Percentiles rank a stretch among this genome's conserved stretches.
phyloP scores from a whole-genome alignment of 2,888 invertebrate genomes.

The Nymphalis c-album region DNA sequence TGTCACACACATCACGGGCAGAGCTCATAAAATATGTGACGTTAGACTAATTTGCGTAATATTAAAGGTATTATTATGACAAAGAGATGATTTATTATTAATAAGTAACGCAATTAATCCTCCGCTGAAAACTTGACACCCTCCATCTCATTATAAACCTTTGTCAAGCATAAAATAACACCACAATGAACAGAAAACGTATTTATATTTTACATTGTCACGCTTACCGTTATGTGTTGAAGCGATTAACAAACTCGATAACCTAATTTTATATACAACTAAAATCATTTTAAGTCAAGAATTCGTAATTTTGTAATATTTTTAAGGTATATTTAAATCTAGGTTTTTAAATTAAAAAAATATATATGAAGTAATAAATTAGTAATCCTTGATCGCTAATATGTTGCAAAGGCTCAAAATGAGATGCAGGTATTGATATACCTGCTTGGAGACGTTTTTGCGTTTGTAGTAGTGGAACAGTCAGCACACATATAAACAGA shows the following conservation, averaged over 20 bases:
- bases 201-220: background rate
- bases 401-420: too few species aligned
- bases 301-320: too few species aligned
- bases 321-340: too few species aligned
- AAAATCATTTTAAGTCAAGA: too few species aligned
- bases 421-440: too few species aligned
- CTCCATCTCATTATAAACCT: slow-evolving; percentile 19
- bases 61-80: slow-evolving; percentile 8
- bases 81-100: slow-evolving; percentile 14
- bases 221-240: background rate
- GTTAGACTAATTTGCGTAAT: background rate
- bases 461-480: too few species aligned
- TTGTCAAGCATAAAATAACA: slow-evolving; percentile 18
- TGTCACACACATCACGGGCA: too few species aligned
- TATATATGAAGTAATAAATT: too few species aligned
- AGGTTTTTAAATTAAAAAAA: too few species aligned
- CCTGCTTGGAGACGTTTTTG: too few species aligned
- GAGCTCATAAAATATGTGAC: background rate
- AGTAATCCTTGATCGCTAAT: too few species aligned
- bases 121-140: slow-evolving; percentile 17
- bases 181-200: background rate
- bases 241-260: background rate
- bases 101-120: slow-evolving; percentile 19
- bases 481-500: too few species aligned
- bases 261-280: background rate